A percentile compares a stretch with the other conserved stretches of the same genome.
Evolutionary conservation across 2,113 vertebrate species (phyloP).

Genomic region (Gasterosteus aculeatus): DNA sequence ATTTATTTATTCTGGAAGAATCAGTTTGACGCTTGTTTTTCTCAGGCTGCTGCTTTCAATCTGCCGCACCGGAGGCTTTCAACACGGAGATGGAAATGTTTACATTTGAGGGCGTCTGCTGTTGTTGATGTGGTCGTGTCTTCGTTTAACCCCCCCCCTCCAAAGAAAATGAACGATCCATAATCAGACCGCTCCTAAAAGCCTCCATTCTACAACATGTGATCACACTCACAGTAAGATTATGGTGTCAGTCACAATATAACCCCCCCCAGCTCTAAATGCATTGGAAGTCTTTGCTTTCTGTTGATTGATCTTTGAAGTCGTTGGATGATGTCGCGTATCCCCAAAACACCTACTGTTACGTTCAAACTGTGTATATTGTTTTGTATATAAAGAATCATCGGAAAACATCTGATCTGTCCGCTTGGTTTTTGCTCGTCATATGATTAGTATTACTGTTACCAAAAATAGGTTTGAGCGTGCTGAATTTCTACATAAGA

Average conservation of each 20-base stretch:
- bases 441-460: not conserved
- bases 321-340: conserved; percentile 35
- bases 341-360: conserved; percentile 38
- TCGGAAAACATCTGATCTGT: conserved; percentile 7
- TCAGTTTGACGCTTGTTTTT: not conserved
- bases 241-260: not conserved
- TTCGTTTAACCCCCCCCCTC: not conserved
- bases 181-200: conserved; percentile 17
- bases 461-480: not conserved
- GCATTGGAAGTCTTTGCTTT: not conserved
- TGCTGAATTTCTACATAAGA: not conserved
- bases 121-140: conserved; percentile 9
- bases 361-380: conserved; percentile 51
- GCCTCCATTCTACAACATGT: not conserved
- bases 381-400: conserved; percentile 70
- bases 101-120: conserved; percentile 32
- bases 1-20: not conserved
- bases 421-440: not conserved
- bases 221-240: not conserved
- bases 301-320: conserved; percentile 23
- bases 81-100: conserved; percentile 31
- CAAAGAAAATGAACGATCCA: not conserved
- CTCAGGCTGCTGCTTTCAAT: not conserved
- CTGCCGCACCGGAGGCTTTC: not conserved
- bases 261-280: not conserved